These are phyloP conservation scores for Callitettix versicolor DNA, from an alignment of 1,140 invertebrate species.

Conservation along the genomic window DNA sequence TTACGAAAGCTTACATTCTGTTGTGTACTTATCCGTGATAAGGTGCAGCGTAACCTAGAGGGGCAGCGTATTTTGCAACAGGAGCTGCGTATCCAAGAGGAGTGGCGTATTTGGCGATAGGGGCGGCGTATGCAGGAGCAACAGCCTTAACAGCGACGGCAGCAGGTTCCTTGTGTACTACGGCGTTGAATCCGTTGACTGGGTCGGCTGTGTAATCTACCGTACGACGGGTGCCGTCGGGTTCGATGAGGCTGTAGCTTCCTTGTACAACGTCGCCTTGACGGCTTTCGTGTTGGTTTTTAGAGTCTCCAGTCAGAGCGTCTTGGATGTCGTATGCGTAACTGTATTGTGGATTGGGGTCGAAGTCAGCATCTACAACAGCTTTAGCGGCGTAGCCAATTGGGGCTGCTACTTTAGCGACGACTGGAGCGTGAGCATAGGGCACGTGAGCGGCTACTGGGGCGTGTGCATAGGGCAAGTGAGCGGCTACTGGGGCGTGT, in stretches of 20 bases:
- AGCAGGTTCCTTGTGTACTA: constrained; percentile 23
- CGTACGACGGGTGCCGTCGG: constrained; percentile 27
- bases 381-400: constrained; percentile 11
- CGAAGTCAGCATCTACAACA: constrained; percentile 33
- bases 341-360: constrained; percentile 34
- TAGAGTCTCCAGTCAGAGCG: constrained; percentile 29
- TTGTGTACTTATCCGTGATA: too few species aligned
- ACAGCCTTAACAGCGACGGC: constrained; percentile 22
- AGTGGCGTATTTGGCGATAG: too few species aligned
- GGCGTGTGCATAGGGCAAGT: neutral
- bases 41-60: constrained; percentile 19
- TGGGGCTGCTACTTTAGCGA: constrained; percentile 10
- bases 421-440: constrained; percentile 11
- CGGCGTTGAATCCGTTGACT: constrained; percentile 22
- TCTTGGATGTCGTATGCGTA: constrained; percentile 28
- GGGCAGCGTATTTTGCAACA: constrained; percentile 27
- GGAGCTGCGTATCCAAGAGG: constrained; percentile 27
- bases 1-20: too few species aligned
- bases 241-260: constrained; percentile 41
- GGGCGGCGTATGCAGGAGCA: constrained; percentile 26
- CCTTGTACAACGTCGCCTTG: constrained; percentile 55
- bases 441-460: constrained; percentile 7
- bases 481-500: neutral
- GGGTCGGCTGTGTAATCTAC: constrained; percentile 31
- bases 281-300: constrained; percentile 35